Evolutionary conservation across 2,797 vertebrate genomes (phyloP), one percentile per base, ranked within the genome.

Genomic region (Otolemur crassicaudatus): DNA sequence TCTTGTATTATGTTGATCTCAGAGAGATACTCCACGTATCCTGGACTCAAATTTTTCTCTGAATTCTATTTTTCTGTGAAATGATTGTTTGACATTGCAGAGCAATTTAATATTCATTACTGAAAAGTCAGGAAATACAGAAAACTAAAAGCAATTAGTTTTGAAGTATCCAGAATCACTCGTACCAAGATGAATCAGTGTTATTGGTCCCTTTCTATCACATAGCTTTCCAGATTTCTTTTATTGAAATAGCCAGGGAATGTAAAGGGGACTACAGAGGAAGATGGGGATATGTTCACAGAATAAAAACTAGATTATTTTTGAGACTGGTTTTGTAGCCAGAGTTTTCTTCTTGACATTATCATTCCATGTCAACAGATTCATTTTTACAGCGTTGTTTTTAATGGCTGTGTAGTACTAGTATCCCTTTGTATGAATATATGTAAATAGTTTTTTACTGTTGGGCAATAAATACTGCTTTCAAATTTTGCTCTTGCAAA

Each of bases 131-230:
- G 25, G 49, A 90, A 95, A 82, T 77, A n/a, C 23, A 72, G 22
- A 49, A 61, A 77, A 72, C 19, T 72, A 65, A 34, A 95, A 46
- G 5, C 43, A 84, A 80, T 2, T 37, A 79, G 43, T 90, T 94
- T 90, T 82, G 69, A 96, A 95, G 88, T 85, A 95, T 77, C 46
- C 34, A 80, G 69, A 93, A 87, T 93, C 93, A 14, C 56, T 91
- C 16, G 60, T 37, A 75, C 17, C 8, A 91, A 83, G 22, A 77
- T 86, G 22, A 63, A 46, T 93, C 70, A 53, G 40, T 56, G 3
- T 34, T 92, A 37, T 43, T 23, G 87, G 80, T 85, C 3, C 20
- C 3, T 82, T 92, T 87, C 31, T 82, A n/a, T 56, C 53, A 20
- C 81, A 25, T 91, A 40, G 61, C 25, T 90, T 95, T 90, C n/a